Percentiles rank a stretch among this genome's conserved stretches.
phyloP scores from a whole-genome alignment of 2,888 invertebrate species.

The Galerucella calmariensis region DNA sequence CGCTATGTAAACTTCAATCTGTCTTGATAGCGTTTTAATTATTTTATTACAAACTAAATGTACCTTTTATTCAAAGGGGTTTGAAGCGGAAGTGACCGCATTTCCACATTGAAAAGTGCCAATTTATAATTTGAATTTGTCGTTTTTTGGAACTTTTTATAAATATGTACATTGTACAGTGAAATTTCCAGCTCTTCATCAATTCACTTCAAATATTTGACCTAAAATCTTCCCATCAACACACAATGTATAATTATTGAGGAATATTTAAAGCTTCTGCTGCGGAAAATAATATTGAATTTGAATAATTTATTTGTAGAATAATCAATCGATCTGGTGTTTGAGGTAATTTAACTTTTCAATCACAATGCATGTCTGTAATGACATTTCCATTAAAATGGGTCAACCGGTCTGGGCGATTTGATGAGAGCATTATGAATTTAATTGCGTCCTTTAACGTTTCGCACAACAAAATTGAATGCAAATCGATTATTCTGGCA shows the following conservation, averaged over 20 bases:
- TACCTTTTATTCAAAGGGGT: too few relatives aligned
- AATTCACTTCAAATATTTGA: too few relatives aligned
- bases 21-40: background rate
- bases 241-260: background rate
- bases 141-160: too few relatives aligned
- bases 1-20: background rate
- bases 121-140: too few relatives aligned
- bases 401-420: background rate
- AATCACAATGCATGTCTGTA: background rate
- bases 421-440: background rate
- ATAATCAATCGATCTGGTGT: background rate
- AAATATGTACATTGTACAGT: too few relatives aligned
- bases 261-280: background rate
- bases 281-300: background rate
- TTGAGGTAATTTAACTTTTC: background rate
- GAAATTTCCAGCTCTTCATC: too few relatives aligned
- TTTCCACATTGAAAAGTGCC: too few relatives aligned
- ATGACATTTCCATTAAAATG: background rate
- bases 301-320: background rate
- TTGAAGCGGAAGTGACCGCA: too few relatives aligned
- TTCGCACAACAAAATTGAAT: background rate
- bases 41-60: too few relatives aligned
- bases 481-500: background rate
- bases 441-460: background rate
- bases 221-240: too few relatives aligned